phyloP scores from a whole-genome alignment of 1,140 invertebrate species.

The Orussus abietinus region DNA sequence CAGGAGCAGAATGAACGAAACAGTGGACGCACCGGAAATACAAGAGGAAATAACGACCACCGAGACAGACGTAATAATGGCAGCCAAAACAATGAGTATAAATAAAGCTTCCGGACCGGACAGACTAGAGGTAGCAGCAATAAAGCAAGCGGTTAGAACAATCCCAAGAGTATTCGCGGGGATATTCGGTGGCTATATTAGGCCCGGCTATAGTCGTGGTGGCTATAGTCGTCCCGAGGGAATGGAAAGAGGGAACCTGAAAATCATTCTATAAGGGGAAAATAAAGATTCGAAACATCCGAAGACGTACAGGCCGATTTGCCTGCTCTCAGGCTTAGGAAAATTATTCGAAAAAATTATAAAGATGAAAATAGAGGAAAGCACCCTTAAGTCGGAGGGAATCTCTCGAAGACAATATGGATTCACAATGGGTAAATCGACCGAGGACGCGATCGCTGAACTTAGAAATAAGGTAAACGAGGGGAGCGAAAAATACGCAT shows the following conservation, averaged over 20 bases:
- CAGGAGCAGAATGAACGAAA: neutral
- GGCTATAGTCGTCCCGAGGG: conserved; percentile 34
- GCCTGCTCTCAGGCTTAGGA: conserved; percentile 38
- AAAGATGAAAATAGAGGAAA: conserved; percentile 12
- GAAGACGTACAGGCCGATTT: conserved; percentile 44
- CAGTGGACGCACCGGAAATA: too few species aligned
- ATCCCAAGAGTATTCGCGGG: conserved; percentile 11
- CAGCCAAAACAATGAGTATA: neutral
- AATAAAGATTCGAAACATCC: conserved; percentile 30
- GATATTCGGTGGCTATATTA: conserved; percentile 25
- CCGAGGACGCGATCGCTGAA: conserved; percentile 37
- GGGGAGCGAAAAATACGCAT: conserved; percentile 23
- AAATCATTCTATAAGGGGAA: conserved; percentile 33
- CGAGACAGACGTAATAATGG: neutral
- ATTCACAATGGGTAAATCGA: conserved; percentile 29
- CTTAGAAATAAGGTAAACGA: neutral
- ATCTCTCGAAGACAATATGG: conserved; percentile 37
- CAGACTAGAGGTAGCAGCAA: conserved; percentile 20
- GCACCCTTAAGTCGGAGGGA: neutral
- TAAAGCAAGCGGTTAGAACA: conserved; percentile 16
- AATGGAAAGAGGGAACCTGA: conserved; percentile 41
- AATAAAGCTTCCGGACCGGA: conserved; percentile 35
- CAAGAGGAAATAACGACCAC: too few species aligned
- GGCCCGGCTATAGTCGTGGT: too few species aligned
- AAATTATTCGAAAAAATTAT: conserved; percentile 45